Evolutionary conservation across 2,797 vertebrate genomes (phyloP).

Genomic region (Apogon hyalosoma): DNA sequence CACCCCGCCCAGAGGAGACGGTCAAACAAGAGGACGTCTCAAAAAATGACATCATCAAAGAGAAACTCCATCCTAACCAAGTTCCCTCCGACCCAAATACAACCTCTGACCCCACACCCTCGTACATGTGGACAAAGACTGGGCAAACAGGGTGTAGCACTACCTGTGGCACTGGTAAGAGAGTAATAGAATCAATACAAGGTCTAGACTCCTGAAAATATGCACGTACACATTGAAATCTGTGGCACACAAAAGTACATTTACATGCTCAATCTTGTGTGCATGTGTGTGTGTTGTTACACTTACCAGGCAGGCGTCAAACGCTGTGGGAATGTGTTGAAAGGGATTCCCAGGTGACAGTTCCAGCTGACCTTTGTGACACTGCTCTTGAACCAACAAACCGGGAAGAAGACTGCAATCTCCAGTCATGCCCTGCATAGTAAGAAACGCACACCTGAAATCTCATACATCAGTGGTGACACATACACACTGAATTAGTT

Average conservation of each 20-base stretch:
- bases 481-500: conserved; percentile 23
- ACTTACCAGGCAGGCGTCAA: conserved; percentile 73
- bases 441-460: conserved; percentile 57
- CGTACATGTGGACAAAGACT: conserved; percentile 72
- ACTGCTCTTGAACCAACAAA: conserved; percentile 57
- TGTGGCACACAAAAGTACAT: conserved; percentile 3
- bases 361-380: conserved; percentile 76
- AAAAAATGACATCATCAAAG: conserved; percentile 55
- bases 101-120: conserved; percentile 36
- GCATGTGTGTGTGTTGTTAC: conserved; percentile 32
- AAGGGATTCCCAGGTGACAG: conserved; percentile 62
- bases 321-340: conserved; percentile 77
- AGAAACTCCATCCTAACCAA: conserved; percentile 55
- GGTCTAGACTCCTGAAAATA: neutral
- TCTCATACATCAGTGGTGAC: conserved; percentile 5
- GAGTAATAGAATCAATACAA: neutral
- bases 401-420: conserved; percentile 76
- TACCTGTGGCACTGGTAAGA: conserved; percentile 81
- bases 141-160: conserved; percentile 72
- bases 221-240: neutral
- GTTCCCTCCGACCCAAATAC: conserved; percentile 40
- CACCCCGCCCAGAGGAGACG: conserved; percentile 28
- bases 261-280: conserved; percentile 20
- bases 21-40: conserved; percentile 18
- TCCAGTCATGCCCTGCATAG: conserved; percentile 79